Percentiles rank a stretch among this genome's conserved stretches.
phyloP scores from a whole-genome alignment of 2,888 invertebrate species.

The Papilio demoleus region DNA sequence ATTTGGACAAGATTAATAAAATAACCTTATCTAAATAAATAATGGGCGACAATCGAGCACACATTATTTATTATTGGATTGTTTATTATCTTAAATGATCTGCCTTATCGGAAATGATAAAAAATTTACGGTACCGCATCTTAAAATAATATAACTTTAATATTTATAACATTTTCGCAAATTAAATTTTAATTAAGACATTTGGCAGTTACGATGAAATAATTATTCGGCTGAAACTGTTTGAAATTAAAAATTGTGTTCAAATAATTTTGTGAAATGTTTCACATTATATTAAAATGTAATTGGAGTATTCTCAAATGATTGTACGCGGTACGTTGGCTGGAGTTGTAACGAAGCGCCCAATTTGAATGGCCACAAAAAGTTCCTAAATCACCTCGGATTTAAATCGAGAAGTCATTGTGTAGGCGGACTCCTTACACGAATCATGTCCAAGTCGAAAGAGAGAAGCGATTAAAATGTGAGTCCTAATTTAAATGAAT shows the following conservation, averaged over 20 bases:
- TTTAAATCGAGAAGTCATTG: slow-evolving; percentile 74
- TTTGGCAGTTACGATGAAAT: neutral
- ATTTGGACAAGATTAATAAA: neutral
- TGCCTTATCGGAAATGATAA: neutral
- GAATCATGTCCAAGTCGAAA: slow-evolving; percentile 49
- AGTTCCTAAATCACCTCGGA: slow-evolving; percentile 76
- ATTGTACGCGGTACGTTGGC: slow-evolving; percentile 32
- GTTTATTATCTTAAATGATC: neutral
- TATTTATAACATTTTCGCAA: neutral
- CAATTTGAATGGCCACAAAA: slow-evolving; percentile 79
- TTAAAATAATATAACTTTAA: slow-evolving; percentile 37
- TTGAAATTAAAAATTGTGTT: neutral
- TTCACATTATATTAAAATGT: slow-evolving; percentile 28
- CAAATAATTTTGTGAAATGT: neutral
- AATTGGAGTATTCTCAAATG: slow-evolving; percentile 23
- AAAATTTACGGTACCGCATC: slow-evolving; percentile 47
- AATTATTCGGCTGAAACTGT: neutral
- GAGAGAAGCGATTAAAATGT: slow-evolving; percentile 43
- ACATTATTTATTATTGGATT: slow-evolving; percentile 2
- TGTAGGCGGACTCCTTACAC: slow-evolving; percentile 75
- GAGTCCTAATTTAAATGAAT: too few relatives aligned
- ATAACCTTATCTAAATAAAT: neutral
- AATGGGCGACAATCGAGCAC: neutral
- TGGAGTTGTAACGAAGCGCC: slow-evolving; percentile 64
- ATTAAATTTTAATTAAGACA: neutral